Evolutionary conservation across 2,888 invertebrate genomes (phyloP).

Genomic region (Pristionchus arcanus): DNA sequence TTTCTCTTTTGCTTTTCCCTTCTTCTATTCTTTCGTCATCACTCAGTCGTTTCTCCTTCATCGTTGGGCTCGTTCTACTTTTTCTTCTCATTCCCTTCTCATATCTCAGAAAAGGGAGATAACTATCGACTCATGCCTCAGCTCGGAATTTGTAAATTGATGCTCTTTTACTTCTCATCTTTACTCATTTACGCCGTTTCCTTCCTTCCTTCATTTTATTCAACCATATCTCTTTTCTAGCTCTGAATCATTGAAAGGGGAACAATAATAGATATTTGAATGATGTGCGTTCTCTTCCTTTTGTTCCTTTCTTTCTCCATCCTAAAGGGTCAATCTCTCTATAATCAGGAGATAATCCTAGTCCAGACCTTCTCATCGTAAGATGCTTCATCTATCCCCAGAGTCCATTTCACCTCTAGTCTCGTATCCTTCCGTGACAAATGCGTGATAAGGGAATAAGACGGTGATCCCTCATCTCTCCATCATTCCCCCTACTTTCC

Average conservation of each 20-base stretch:
- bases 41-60: slow-evolving; percentile 1
- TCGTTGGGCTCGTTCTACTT: not conserved
- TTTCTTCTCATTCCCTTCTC: slow-evolving; percentile 7
- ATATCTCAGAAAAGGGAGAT: slow-evolving; percentile 44
- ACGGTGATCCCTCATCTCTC: slow-evolving; percentile 44
- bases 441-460: slow-evolving; percentile 41
- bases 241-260: slow-evolving; percentile 22
- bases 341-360: slow-evolving; percentile 26
- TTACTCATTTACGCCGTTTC: slow-evolving; percentile 20
- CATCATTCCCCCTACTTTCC: not conserved
- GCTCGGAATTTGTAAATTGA: not conserved
- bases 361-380: slow-evolving; percentile 8
- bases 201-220: slow-evolving; percentile 7
- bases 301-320: not conserved
- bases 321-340: not conserved
- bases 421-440: not conserved
- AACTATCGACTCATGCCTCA: slow-evolving; percentile 1
- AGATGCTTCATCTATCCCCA: slow-evolving; percentile 23
- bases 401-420: slow-evolving; percentile 35
- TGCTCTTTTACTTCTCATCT: not conserved
- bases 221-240: not conserved
- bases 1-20: slow-evolving; percentile 36
- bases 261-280: slow-evolving; percentile 39
- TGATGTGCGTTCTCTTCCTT: not conserved
- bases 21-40: slow-evolving; percentile 39